phyloP scores from a whole-genome alignment of 92 coral and sea anemone genomes.

The Porites rus region DNA sequence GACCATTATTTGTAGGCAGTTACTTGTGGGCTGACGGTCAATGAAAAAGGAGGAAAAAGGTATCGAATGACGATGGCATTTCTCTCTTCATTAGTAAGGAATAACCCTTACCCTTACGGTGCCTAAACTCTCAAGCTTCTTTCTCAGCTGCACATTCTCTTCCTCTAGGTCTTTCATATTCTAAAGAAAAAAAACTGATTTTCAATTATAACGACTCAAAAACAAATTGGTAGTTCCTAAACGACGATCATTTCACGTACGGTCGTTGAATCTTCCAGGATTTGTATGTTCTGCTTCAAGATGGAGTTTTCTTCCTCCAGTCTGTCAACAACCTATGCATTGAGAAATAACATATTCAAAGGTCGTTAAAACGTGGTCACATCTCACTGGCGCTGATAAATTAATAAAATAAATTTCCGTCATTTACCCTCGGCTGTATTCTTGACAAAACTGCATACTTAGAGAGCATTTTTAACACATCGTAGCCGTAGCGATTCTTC shows the following conservation, averaged over 20 bases:
- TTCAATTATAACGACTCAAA: no score
- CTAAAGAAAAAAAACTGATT: not conserved
- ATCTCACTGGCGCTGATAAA: not conserved
- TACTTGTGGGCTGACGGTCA: no score
- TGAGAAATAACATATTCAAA: not conserved
- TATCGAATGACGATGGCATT: not conserved
- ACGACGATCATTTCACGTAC: not conserved
- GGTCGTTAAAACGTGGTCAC: not conserved
- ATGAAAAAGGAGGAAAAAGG: no score
- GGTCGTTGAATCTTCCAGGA: constrained; percentile 26
- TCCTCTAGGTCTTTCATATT: constrained; percentile 56
- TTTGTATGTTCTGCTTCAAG: constrained; percentile 39
- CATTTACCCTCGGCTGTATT: no score
- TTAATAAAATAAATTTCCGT: no score
- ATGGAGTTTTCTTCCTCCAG: constrained; percentile 44
- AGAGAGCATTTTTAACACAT: no score
- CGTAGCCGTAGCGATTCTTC: no score
- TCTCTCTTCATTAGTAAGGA: no score
- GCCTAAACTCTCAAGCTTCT: constrained; percentile 28
- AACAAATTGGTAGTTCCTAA: no score
- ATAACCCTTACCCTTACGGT: constrained; percentile 11
- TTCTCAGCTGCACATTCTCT: constrained; percentile 54
- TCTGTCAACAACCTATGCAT: constrained; percentile 37
- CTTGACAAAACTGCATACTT: no score
- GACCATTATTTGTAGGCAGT: no score